Evolutionary conservation across 2,797 vertebrate species (phyloP).

Genomic region (Propithecus deckenii): DNA sequence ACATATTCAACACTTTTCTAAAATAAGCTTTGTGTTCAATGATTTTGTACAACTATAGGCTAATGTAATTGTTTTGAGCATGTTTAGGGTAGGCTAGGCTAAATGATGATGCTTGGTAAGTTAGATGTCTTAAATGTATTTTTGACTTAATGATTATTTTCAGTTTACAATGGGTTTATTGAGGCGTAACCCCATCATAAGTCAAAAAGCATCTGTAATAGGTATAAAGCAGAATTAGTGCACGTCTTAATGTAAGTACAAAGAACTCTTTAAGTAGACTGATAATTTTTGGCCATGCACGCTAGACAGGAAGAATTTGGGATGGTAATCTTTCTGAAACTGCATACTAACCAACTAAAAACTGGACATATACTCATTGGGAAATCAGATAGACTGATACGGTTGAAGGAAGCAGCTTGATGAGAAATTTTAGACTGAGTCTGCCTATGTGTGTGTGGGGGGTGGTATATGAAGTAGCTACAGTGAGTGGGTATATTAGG

Average conservation of each 20-base stretch:
- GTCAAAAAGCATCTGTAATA: not conserved
- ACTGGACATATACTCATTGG: not conserved
- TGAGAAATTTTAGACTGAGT: not conserved
- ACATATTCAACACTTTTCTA: not conserved
- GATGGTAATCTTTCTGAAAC: not conserved
- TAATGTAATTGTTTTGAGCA: not conserved
- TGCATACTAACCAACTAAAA: slow-evolving; percentile 6
- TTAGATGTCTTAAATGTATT: not conserved
- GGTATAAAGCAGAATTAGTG: not conserved
- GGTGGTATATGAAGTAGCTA: not conserved
- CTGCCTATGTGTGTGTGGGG: not conserved
- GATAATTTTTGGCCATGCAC: not conserved
- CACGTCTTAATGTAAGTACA: not conserved
- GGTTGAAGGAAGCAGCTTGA: not conserved
- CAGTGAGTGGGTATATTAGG: not conserved
- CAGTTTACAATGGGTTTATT: not conserved
- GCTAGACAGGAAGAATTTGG: not conserved
- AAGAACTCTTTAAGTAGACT: not conserved
- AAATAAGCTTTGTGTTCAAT: not conserved
- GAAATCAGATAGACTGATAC: not conserved
- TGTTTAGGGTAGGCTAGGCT: not conserved
- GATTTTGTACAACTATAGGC: not conserved
- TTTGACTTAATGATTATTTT: not conserved
- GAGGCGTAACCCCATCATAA: no score
- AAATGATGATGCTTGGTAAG: not conserved